These are phyloP conservation scores for Gymnobelideus leadbeateri DNA, from an alignment of 2,113 vertebrate genomes.

Conservation along the genomic window DNA sequence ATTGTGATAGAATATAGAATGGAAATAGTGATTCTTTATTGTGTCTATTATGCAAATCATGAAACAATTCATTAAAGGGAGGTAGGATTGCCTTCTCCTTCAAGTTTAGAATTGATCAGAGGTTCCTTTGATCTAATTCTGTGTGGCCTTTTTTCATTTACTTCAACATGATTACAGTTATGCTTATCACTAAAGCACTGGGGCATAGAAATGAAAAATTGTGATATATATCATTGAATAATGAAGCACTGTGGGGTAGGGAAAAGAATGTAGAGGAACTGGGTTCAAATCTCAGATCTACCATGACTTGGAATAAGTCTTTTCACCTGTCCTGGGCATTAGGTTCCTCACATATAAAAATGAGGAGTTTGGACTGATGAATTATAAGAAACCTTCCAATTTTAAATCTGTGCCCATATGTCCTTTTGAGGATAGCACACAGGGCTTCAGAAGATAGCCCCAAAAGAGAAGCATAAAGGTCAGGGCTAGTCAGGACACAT, in stretches of 20 bases:
- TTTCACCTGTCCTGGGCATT: not conserved
- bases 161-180: not conserved
- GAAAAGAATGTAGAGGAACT: not conserved
- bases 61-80: not conserved
- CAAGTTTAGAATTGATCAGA: not conserved
- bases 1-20: not conserved
- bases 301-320: not conserved
- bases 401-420: not conserved
- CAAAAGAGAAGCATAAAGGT: no score
- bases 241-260: not conserved
- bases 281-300: not conserved
- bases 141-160: not conserved
- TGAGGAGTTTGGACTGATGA: not conserved
- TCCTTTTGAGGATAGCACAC: not conserved
- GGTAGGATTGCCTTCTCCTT: not conserved
- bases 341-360: not conserved
- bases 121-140: not conserved
- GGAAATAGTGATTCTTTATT: not conserved
- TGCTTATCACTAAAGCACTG: not conserved
- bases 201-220: not conserved
- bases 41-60: not conserved
- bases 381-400: not conserved
- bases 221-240: not conserved
- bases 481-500: no score
- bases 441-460: no score